A percentile compares a stretch with the other conserved stretches of the same genome.
phyloP scores from a whole-genome alignment of 1,140 invertebrate species.

The Drepana arcuata region DNA sequence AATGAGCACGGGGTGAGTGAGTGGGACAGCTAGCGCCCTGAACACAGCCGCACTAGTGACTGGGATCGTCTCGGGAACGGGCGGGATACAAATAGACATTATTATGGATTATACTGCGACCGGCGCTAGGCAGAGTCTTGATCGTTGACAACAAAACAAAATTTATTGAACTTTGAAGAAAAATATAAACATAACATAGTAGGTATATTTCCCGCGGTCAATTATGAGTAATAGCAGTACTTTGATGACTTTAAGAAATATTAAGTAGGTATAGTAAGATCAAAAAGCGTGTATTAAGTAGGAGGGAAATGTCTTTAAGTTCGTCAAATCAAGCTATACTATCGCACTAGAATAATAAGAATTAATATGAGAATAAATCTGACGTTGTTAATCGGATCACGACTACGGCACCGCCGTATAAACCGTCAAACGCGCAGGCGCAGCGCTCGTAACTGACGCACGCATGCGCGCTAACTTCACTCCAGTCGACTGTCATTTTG shows the following conservation, averaged over 20 bases:
- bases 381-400: conserved; percentile 71
- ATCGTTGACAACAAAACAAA: conserved; percentile 20
- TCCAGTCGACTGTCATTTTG: conserved; percentile 21
- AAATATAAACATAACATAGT: too few relatives aligned
- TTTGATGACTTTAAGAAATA: too few relatives aligned
- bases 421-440: conserved; percentile 66
- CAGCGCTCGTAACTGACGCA: conserved; percentile 63
- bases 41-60: conserved; percentile 44
- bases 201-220: too few relatives aligned
- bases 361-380: conserved; percentile 43
- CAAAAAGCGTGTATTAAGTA: too few relatives aligned
- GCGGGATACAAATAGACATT: conserved; percentile 57
- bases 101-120: conserved; percentile 47
- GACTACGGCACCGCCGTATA: conserved; percentile 67
- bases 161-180: too few relatives aligned
- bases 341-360: conserved; percentile 16
- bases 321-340: conserved; percentile 38
- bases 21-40: conserved; percentile 30
- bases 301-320: conserved; percentile 7
- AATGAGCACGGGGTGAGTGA: conserved; percentile 45
- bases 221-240: too few relatives aligned
- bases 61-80: conserved; percentile 39
- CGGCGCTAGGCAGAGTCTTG: conserved; percentile 16
- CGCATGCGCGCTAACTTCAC: conserved; percentile 59
- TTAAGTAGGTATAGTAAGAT: too few relatives aligned